These are phyloP conservation scores for Nomada fucata DNA, from an alignment of 2,888 invertebrate genomes.

Conservation along the genomic window DNA sequence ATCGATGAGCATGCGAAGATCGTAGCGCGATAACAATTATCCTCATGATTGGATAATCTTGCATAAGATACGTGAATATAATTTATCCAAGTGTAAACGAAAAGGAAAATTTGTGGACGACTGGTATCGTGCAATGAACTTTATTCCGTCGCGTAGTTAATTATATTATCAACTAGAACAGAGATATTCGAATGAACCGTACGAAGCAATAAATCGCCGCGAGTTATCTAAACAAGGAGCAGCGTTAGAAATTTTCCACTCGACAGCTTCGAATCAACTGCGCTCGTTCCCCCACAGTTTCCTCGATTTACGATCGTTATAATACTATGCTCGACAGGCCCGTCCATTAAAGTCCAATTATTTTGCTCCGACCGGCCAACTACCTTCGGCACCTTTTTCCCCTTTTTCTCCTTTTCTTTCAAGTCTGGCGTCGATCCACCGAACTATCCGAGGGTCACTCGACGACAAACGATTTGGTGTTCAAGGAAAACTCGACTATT, in stretches of 20 bases:
- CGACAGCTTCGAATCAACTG: slow-evolving; percentile 28
- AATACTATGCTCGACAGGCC: slow-evolving; percentile 29
- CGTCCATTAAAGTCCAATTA: slow-evolving; percentile 59
- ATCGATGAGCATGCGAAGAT: neutral
- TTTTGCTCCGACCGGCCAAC: slow-evolving; percentile 21
- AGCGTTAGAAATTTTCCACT: slow-evolving; percentile 37
- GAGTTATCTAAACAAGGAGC: neutral
- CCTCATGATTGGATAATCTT: too few relatives aligned
- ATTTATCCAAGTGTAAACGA: too few relatives aligned
- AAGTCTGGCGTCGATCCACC: slow-evolving; percentile 35
- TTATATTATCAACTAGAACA: neutral
- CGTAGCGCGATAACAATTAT: too few relatives aligned
- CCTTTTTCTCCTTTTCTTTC: neutral
- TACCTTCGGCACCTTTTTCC: slow-evolving; percentile 42
- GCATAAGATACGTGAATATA: too few relatives aligned
- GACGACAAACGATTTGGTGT: slow-evolving; percentile 65
- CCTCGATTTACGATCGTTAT: slow-evolving; percentile 35
- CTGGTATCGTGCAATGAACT: too few relatives aligned
- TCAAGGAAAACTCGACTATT: slow-evolving; percentile 68
- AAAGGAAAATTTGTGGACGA: too few relatives aligned
- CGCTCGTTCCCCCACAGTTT: neutral
- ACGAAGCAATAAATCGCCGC: neutral
- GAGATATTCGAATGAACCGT: neutral
- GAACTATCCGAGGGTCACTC: slow-evolving; percentile 49
- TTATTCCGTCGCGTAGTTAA: too few relatives aligned